These are phyloP conservation scores for Zygogramma bicolorata DNA, from an alignment of 2,888 invertebrate species.

Conservation along the genomic window DNA sequence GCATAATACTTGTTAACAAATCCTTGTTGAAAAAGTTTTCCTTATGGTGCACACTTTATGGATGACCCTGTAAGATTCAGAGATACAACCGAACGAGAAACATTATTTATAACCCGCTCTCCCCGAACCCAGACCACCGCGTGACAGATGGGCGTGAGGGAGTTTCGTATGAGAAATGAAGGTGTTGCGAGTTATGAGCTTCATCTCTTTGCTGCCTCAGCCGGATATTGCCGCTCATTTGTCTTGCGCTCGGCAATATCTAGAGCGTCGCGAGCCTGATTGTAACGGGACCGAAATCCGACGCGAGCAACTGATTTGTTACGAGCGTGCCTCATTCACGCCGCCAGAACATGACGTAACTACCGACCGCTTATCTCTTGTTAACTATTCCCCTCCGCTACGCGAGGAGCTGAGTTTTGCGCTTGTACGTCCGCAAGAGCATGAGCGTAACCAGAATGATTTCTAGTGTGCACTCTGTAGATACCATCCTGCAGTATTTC, in stretches of 20 bases:
- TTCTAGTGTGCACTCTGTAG: no score
- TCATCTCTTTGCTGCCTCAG: slow-evolving; percentile 61
- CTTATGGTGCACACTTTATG: no score
- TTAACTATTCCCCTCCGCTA: slow-evolving; percentile 43
- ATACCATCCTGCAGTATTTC: no score
- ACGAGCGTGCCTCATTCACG: slow-evolving; percentile 42
- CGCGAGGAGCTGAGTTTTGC: slow-evolving; percentile 21
- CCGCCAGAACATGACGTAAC: slow-evolving; percentile 44
- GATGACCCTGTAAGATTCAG: neutral
- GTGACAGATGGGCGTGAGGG: slow-evolving; percentile 57
- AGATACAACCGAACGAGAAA: slow-evolving; percentile 7
- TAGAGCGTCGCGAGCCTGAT: slow-evolving; percentile 53
- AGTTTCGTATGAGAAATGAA: slow-evolving; percentile 61
- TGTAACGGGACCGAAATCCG: slow-evolving; percentile 60
- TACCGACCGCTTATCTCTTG: slow-evolving; percentile 45
- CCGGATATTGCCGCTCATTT: slow-evolving; percentile 67
- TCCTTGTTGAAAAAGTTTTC: no score
- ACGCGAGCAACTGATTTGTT: slow-evolving; percentile 60
- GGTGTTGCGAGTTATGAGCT: slow-evolving; percentile 64
- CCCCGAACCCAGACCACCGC: slow-evolving; percentile 28
- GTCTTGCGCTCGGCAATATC: slow-evolving; percentile 63
- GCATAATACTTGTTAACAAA: no score
- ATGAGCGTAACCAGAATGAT: neutral
- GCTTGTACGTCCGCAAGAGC: slow-evolving; percentile 8
- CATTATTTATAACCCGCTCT: slow-evolving; percentile 28